Evolutionary conservation across 2,113 vertebrate genomes (phyloP), one percentile per base, ranked within the genome.

Genomic region (Asarcornis scutulata): DNA sequence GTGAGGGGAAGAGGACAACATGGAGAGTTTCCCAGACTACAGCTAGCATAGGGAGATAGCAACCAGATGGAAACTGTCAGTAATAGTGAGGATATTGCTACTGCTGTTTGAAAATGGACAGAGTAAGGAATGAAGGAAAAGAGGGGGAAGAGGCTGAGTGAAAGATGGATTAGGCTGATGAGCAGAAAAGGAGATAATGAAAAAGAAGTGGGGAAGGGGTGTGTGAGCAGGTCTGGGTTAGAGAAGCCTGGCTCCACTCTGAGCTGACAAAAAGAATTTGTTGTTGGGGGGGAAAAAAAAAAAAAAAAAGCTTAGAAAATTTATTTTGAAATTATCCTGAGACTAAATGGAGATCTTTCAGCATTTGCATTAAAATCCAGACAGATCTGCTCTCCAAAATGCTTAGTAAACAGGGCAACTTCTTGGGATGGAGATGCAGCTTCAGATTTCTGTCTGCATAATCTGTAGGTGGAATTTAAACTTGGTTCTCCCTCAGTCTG

Each of bases 31-130:
- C 91, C 89, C 96, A 94, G 91, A 73, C 78, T 59, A 2, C 73
- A 67, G 88, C 7, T 15, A 85, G 75, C 34, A 9, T 3, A 1
- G 77, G 59, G 75, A 89, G 71, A 46, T 76, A 95, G 82, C 91
- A 63, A 84, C 93, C 96, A 97, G 95, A 76, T 96, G 95, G 96
- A 60, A 96, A 75, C 16, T 76, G 95, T 97, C 96, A 96, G 80
- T 4, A 75, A 2, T 25, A 44, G 95, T 0, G 90, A 81, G 93
- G 96, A 55, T 73, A 58, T 13, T 48, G 94, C 91, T 93, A 86
- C 95, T 17, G 93, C 96, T 58, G 71, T 50, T 81, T 72, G 88
- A 68, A n/a, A 44, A 55, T 2, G 69, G 95, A 53, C 83, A 88
- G 90, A 48, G 88, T 17, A 42, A 81, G 91, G 88, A n/a, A 31